Conservation (phyloP, 2,888 invertebrate genomes). For the Oligia latruncula region DNA sequence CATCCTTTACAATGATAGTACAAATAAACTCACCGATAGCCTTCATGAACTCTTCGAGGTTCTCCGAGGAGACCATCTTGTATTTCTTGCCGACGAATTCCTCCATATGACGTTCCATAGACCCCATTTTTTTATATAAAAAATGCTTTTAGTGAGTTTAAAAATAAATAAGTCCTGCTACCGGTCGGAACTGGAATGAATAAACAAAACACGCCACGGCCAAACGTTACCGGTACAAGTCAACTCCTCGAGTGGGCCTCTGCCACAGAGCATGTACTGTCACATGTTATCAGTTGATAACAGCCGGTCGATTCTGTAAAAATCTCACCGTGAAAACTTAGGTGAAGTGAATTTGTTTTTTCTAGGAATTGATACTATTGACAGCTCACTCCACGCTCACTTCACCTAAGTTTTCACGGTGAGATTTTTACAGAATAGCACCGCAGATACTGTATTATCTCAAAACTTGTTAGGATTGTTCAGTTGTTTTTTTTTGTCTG, state of each 20-base stretch:
- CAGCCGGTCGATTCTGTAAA: too few species aligned
- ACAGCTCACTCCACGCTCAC: too few species aligned
- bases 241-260: conserved; percentile 41
- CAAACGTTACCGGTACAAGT: conserved; percentile 52
- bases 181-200: conserved; percentile 82
- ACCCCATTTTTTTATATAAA: conserved; percentile 77
- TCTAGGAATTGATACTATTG: too few species aligned
- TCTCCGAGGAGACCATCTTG: conserved; percentile 94
- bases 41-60: conserved; percentile 97
- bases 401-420: too few species aligned
- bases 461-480: too few species aligned
- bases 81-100: conserved; percentile 93
- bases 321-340: too few species aligned
- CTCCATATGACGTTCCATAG: too few species aligned
- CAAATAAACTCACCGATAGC: conserved; percentile 92
- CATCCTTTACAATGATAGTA: conserved; percentile 57
- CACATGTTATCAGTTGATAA: too few species aligned
- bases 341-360: too few species aligned
- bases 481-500: too few species aligned
- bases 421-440: too few species aligned
- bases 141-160: conserved; percentile 62
- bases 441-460: too few species aligned
- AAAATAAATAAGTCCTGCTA: conserved; percentile 67
- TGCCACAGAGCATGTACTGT: conserved; percentile 12
- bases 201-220: conserved; percentile 61